Evolutionary conservation across 1,140 invertebrate species (phyloP), one percentile per base, ranked within the genome.

Genomic region (Drosophila tristis): DNA sequence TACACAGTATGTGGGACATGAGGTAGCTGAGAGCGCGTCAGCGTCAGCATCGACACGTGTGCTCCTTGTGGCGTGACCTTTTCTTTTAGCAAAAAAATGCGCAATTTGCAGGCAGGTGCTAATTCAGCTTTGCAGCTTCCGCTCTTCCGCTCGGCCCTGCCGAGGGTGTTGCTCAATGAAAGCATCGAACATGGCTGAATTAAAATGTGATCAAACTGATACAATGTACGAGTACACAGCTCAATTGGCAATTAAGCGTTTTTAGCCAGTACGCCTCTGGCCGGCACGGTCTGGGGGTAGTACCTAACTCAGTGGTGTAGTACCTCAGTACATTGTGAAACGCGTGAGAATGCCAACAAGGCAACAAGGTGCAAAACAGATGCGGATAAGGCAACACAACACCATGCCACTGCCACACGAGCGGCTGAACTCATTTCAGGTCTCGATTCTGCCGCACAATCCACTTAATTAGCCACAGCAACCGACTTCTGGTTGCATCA

Each of bases 221-320:
- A 47, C 20, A 8, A 3, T 47, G 20, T 23, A 49, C 9, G 31
- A 11, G 1, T 13, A 42, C 9, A 56, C 35, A 49, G 60, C 60
- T 74, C 60, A 85, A 61, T 80, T 80, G 25, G 74, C 61, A 80
- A 68, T 84, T 81, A 80, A 86, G 67, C 53, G 57, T 64, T 80
- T 67, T 58, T 31, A 26, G 13, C 54, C 11, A 15, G 58, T 39
- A 50, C 23, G 65, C 16, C 16, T 57, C 64, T 26, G 42, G 15
- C 57, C 26, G n/a, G n/a, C n/a, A n/a, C n/a, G n/a, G 29, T 43
- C 50, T 56, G 25, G 39, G 26, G 35, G 23, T 16, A 16, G 23
- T 25, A 25, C 23, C 31, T 5, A 25, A 2, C 31, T 13, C 11
- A 39, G 35, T 39, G 1, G 20, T 20, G 20, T 20, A 20, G 20